Percentiles rank a stretch among this genome's conserved stretches.
These are phyloP conservation scores for Steatocranus sp. DNA, from an alignment of 2,797 vertebrate species.

Conservation along the genomic window DNA sequence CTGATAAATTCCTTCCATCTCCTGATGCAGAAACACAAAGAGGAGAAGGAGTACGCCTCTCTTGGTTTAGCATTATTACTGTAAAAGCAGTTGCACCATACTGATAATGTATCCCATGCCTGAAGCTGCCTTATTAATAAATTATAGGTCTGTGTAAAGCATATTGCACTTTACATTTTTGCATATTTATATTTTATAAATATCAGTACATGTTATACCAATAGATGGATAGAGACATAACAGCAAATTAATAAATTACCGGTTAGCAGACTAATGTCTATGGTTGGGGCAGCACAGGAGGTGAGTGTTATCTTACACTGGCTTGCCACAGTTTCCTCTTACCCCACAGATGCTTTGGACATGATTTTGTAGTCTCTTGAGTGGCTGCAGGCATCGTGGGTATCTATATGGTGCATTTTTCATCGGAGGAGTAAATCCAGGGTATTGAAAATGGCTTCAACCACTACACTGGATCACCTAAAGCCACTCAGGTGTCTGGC, in stretches of 20 bases:
- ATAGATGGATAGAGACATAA: neutral
- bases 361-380: neutral
- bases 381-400: neutral
- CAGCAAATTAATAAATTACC: neutral
- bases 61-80: neutral
- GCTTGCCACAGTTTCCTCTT: neutral
- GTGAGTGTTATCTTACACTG: neutral
- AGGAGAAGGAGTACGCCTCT: neutral
- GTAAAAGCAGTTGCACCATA: neutral
- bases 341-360: neutral
- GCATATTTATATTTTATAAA: neutral
- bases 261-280: neutral
- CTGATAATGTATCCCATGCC: neutral
- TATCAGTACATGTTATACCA: neutral
- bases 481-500: neutral
- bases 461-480: rapidly evolving
- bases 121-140: neutral
- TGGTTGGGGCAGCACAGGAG: neutral
- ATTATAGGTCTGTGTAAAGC: neutral
- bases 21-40: neutral
- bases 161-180: neutral
- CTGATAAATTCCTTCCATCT: neutral
- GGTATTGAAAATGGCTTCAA: neutral
- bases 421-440: neutral
- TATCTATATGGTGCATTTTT: neutral